A percentile compares a stretch with the other conserved stretches of the same genome.
These are phyloP conservation scores for Epistrophella euchroma DNA, from an alignment of 2,888 invertebrate genomes.

Conservation along the genomic window DNA sequence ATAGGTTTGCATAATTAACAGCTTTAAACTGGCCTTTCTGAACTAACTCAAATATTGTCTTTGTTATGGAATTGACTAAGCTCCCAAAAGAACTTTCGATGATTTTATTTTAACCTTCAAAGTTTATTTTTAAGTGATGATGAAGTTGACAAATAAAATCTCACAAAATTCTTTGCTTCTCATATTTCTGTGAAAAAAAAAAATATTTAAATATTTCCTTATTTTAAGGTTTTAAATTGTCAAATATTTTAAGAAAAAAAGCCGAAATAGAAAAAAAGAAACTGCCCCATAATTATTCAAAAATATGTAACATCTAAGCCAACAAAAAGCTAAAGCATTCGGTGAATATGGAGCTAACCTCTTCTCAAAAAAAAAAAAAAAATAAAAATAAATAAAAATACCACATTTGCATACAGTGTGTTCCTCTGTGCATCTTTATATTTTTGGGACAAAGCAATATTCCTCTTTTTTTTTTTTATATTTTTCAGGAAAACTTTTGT, in stretches of 20 bases:
- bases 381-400: constrained; percentile 10
- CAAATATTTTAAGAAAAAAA: background rate
- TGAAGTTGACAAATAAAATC: too few species aligned
- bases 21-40: too few species aligned
- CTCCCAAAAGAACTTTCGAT: too few species aligned
- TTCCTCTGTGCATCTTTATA: constrained; percentile 7
- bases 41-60: too few species aligned
- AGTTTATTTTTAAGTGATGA: too few species aligned
- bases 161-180: too few species aligned
- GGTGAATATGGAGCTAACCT: background rate
- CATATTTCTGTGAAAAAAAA: too few species aligned
- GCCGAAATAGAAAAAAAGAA: background rate
- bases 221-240: too few species aligned
- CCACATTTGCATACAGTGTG: constrained; percentile 19
- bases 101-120: too few species aligned
- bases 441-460: constrained; percentile 11
- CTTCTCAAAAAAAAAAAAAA: background rate
- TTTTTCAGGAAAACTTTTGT: constrained; percentile 55
- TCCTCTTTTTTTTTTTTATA: constrained; percentile 13
- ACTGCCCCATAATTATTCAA: constrained; percentile 9
- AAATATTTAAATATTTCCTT: too few species aligned
- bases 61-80: too few species aligned
- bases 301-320: constrained; percentile 2
- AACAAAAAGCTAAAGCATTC: constrained; percentile 8
- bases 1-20: too few species aligned